These are phyloP conservation scores for Hydrotaea diabolus DNA, from an alignment of 2,888 invertebrate species.

Conservation along the genomic window DNA sequence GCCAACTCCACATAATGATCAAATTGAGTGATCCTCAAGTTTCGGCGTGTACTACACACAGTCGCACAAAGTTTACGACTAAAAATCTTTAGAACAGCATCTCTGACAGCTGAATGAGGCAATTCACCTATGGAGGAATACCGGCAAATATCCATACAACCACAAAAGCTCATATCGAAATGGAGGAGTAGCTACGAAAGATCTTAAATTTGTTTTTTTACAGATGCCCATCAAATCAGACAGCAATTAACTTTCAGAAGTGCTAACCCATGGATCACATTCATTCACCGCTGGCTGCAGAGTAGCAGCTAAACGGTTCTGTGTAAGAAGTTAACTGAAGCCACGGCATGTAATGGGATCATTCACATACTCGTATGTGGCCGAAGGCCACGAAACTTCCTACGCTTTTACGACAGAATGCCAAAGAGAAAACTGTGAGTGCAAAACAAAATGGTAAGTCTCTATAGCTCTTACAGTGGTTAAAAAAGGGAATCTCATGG, in stretches of 20 bases:
- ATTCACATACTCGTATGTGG: background rate
- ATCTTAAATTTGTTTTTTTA: constrained; percentile 48
- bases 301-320: constrained; percentile 54
- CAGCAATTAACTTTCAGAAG: constrained; percentile 69
- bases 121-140: too few species aligned
- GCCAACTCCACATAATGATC: constrained; percentile 57
- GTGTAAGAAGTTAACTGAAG: constrained; percentile 7
- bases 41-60: background rate
- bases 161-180: constrained; percentile 52
- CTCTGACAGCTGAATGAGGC: too few species aligned
- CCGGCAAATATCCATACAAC: constrained; percentile 3
- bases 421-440: background rate
- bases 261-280: constrained; percentile 32
- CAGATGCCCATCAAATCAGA: constrained; percentile 69
- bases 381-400: background rate
- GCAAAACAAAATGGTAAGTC: background rate
- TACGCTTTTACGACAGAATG: constrained; percentile 3
- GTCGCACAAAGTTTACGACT: too few species aligned
- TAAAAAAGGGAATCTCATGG: too few species aligned
- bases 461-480: background rate
- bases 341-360: constrained; percentile 2
- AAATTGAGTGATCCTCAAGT: constrained; percentile 37
- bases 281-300: constrained; percentile 7
- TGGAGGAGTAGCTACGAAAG: constrained; percentile 53
- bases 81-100: constrained; percentile 52